phyloP scores from a whole-genome alignment of 2,888 invertebrate species.

The Chrysodeixis includens region DNA sequence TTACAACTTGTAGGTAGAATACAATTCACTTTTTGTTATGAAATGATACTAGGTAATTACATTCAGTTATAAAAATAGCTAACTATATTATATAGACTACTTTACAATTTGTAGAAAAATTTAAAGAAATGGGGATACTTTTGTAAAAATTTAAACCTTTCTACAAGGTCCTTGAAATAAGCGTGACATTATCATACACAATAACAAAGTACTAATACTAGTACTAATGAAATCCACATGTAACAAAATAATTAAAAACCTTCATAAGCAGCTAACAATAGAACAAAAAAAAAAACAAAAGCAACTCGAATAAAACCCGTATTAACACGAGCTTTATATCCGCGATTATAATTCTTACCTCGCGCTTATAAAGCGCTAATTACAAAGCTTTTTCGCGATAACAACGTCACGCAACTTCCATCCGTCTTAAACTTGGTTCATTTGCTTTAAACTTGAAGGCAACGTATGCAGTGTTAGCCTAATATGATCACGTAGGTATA shows the following conservation, averaged over 20 bases:
- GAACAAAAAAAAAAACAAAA: neutral
- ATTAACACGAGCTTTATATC: slow-evolving; percentile 35
- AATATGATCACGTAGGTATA: slow-evolving; percentile 56
- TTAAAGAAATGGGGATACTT: too few species aligned
- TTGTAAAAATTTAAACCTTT: too few species aligned
- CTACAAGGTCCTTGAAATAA: neutral
- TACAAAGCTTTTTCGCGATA: slow-evolving; percentile 33
- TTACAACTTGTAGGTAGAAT: too few species aligned
- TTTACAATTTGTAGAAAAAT: too few species aligned
- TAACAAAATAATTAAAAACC: slow-evolving; percentile 2
- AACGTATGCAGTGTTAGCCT: slow-evolving; percentile 35
- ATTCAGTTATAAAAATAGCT: too few species aligned
- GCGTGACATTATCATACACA: neutral
- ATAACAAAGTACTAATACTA: neutral
- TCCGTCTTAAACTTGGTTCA: slow-evolving; percentile 41
- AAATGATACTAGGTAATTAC: too few species aligned
- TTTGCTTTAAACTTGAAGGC: slow-evolving; percentile 35
- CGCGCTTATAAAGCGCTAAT: slow-evolving; percentile 38
- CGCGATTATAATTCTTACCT: slow-evolving; percentile 5
- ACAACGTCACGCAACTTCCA: slow-evolving; percentile 35
- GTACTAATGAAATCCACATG: neutral
- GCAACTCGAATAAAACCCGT: slow-evolving; percentile 9
- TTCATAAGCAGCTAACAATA: neutral
- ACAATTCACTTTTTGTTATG: too few species aligned
- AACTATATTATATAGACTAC: too few species aligned